A percentile compares a stretch with the other conserved stretches of the same genome.
phyloP scores from a whole-genome alignment of 1,140 invertebrate genomes.

The Musca vetustissima region DNA sequence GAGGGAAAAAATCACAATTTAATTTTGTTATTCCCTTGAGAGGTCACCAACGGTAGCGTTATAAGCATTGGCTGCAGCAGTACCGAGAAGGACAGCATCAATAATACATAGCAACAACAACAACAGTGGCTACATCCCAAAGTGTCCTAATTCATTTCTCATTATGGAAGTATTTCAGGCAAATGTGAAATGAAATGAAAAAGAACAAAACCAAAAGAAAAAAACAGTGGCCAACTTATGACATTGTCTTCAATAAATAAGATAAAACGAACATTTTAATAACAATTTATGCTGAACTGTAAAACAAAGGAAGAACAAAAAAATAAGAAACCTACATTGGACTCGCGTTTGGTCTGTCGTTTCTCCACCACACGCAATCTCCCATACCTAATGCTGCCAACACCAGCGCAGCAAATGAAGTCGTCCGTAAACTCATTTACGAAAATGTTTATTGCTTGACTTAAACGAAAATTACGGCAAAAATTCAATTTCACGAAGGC shows the following conservation, averaged over 20 bases:
- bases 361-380: too few species aligned
- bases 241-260: slow-evolving; percentile 22
- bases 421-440: too few species aligned
- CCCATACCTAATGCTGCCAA: too few species aligned
- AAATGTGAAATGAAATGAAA: not conserved
- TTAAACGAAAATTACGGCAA: too few species aligned
- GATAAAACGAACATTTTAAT: slow-evolving; percentile 20
- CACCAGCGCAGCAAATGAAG: too few species aligned
- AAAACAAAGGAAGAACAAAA: too few species aligned
- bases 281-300: slow-evolving; percentile 13
- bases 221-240: not conserved
- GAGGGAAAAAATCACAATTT: slow-evolving; percentile 14
- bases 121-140: not conserved
- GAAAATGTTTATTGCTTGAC: too few species aligned
- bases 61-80: not conserved
- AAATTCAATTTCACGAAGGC: too few species aligned
- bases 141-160: slow-evolving; percentile 21
- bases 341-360: too few species aligned
- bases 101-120: not conserved
- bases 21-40: slow-evolving; percentile 23
- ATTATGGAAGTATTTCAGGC: slow-evolving; percentile 12
- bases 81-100: not conserved
- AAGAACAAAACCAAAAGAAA: too few species aligned
- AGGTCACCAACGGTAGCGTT: not conserved
- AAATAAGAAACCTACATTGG: too few species aligned